A percentile compares a stretch with the other conserved stretches of the same genome.
Conservation (phyloP, 2,888 invertebrate species). For the Callimorpha dominula region DNA sequence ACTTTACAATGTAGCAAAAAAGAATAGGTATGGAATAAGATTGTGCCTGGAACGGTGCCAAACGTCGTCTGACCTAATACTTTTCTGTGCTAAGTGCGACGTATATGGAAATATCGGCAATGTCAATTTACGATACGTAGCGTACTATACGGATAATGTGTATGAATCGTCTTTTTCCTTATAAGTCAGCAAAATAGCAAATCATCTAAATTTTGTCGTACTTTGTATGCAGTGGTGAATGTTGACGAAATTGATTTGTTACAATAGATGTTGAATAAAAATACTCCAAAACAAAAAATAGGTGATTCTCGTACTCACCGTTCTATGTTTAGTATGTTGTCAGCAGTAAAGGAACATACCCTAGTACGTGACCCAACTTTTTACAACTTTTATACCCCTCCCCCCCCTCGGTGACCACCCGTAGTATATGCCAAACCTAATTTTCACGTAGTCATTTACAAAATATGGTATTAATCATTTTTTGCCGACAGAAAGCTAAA, state of each 20-base stretch:
- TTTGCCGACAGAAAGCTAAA: too few relatives aligned
- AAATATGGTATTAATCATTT: too few relatives aligned
- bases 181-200: conserved; percentile 1
- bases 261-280: background rate
- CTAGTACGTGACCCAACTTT: too few relatives aligned
- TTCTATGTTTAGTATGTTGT: too few relatives aligned
- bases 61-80: conserved; percentile 74
- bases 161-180: conserved; percentile 36
- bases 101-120: conserved; percentile 46
- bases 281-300: background rate
- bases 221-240: conserved; percentile 8
- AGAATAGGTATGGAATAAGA: conserved; percentile 68
- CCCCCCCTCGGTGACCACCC: too few relatives aligned
- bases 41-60: conserved; percentile 74
- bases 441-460: too few relatives aligned
- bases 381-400: too few relatives aligned
- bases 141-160: conserved; percentile 38
- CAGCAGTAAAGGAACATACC: too few relatives aligned
- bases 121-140: conserved; percentile 37
- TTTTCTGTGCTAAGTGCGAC: conserved; percentile 64
- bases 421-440: too few relatives aligned
- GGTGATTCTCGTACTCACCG: too few relatives aligned
- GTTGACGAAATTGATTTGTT: background rate
- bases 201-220: background rate
- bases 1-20: conserved; percentile 70